Evolutionary conservation across 2,888 invertebrate genomes (phyloP).

Genomic region (Andricus curvator): DNA sequence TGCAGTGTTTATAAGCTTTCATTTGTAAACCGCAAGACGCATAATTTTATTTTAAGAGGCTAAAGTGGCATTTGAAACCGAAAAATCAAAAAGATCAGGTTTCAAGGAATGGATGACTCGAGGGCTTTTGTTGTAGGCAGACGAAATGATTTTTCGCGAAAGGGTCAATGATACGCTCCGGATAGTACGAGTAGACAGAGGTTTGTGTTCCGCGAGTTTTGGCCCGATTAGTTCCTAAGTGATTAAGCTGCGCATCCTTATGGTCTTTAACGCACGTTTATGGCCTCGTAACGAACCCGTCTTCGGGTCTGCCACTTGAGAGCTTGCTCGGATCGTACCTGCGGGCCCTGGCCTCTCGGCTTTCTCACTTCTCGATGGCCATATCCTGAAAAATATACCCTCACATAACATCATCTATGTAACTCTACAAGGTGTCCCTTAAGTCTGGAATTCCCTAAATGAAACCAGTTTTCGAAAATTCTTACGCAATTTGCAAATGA

Average conservation of each 20-base stretch:
- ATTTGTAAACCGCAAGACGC: neutral
- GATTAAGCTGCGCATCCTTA: slow-evolving; percentile 71
- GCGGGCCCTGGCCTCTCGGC: slow-evolving; percentile 43
- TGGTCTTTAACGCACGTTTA: slow-evolving; percentile 71
- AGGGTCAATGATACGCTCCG: slow-evolving; percentile 59
- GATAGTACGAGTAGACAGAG: slow-evolving; percentile 51
- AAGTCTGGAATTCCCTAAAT: neutral
- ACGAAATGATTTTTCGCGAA: slow-evolving; percentile 47
- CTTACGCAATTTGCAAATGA: neutral
- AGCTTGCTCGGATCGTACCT: slow-evolving; percentile 45
- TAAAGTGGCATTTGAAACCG: neutral
- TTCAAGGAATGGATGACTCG: slow-evolving; percentile 1
- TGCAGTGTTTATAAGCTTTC: neutral
- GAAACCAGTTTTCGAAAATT: neutral
- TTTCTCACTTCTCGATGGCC: slow-evolving; percentile 43
- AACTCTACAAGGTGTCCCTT: slow-evolving; percentile 5
- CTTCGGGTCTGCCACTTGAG: slow-evolving; percentile 64
- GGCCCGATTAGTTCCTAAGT: slow-evolving; percentile 75
- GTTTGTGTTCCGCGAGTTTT: slow-evolving; percentile 62
- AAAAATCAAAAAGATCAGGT: neutral
- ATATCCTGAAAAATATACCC: slow-evolving; percentile 8
- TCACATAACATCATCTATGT: slow-evolving; percentile 37
- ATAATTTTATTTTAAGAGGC: neutral
- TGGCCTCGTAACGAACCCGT: slow-evolving; percentile 74
- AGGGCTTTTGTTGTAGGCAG: slow-evolving; percentile 19